Conservation (phyloP, 2,113 vertebrate genomes). For the Equus przewalskii region DNA sequence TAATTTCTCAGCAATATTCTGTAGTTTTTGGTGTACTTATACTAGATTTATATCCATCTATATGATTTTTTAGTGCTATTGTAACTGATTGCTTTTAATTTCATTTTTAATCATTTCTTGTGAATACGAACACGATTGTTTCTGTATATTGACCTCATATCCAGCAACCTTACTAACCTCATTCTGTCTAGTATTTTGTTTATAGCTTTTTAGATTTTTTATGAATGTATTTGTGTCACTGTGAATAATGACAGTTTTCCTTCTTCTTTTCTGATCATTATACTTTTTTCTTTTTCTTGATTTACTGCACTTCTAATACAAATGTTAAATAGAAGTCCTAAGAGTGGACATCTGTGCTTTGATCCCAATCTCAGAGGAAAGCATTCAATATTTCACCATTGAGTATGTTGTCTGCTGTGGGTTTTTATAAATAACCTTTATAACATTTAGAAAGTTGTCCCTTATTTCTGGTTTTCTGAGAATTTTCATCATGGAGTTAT, state of each 20-base stretch:
- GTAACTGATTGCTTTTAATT: neutral
- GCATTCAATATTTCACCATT: neutral
- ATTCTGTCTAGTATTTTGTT: conserved; percentile 23
- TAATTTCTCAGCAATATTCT: conserved; percentile 12
- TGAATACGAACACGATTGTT: neutral
- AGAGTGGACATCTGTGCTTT: neutral
- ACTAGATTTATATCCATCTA: neutral
- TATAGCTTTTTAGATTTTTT: neutral
- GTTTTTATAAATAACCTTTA: neutral
- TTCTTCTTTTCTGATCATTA: neutral
- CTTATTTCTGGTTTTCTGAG: conserved; percentile 1
- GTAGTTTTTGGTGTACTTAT: neutral
- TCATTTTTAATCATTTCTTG: neutral
- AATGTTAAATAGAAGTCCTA: neutral
- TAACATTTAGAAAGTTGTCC: conserved; percentile 4
- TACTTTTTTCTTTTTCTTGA: neutral
- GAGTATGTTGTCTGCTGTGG: neutral
- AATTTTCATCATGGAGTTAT: neutral
- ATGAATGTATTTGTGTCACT: neutral
- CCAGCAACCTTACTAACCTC: neutral
- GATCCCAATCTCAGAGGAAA: neutral
- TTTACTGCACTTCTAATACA: neutral
- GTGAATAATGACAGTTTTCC: neutral
- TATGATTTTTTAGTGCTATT: neutral
- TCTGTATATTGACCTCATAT: conserved; percentile 8